Conservation (phyloP, 2,113 vertebrate species). For the Furnarius figulus region DNA sequence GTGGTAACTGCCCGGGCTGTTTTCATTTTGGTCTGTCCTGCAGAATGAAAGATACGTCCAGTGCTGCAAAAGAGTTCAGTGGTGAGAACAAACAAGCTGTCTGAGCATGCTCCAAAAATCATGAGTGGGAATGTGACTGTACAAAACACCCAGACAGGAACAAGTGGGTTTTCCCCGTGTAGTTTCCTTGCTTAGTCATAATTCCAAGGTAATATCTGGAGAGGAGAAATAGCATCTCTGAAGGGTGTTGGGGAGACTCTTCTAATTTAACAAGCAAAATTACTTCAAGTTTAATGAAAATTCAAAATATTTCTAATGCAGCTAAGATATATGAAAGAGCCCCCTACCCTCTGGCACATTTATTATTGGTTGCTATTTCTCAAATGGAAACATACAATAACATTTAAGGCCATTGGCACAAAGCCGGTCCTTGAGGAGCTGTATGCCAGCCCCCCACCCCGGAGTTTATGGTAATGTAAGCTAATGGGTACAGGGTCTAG, state of each 20-base stretch:
- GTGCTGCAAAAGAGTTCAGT: not conserved
- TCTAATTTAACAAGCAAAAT: not conserved
- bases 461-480: not conserved
- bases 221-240: not conserved
- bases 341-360: not conserved
- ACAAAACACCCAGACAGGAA: not conserved
- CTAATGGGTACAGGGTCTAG: not conserved
- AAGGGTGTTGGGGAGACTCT: not conserved
- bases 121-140: not conserved
- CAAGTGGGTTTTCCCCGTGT: not conserved
- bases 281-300: slow-evolving; percentile 16
- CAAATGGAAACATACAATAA: not conserved
- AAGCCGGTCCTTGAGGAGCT: not conserved
- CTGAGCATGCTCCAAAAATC: not conserved
- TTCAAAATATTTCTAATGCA: not conserved
- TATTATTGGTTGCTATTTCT: not conserved
- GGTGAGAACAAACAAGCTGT: not conserved
- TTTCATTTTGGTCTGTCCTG: not conserved
- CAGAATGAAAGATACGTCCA: not conserved
- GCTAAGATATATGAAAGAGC: not conserved
- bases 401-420: not conserved
- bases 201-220: not conserved
- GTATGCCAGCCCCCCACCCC: not conserved
- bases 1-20: not conserved
- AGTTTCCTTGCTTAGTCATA: not conserved